Evolutionary conservation across 2,888 invertebrate species (phyloP).

Genomic region (Caenorhabditis angaria): DNA sequence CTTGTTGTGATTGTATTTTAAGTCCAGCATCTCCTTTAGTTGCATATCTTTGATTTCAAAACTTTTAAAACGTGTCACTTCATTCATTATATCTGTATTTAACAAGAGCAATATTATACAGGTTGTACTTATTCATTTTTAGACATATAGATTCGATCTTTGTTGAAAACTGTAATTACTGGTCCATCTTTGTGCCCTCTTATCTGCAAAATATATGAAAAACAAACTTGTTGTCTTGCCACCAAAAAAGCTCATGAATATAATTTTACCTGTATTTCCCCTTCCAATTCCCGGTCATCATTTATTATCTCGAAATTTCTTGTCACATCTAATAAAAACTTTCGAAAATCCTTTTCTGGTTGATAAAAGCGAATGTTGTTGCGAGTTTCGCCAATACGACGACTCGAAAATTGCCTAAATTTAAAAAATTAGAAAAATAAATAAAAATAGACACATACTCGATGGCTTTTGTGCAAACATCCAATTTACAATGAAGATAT

Average conservation of each 20-base stretch:
- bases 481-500: background rate
- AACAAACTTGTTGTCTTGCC: background rate
- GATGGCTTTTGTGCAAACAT: slow-evolving; percentile 12
- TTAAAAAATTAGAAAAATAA: background rate
- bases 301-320: slow-evolving; percentile 24
- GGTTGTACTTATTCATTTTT: slow-evolving; percentile 7
- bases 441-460: slow-evolving; percentile 11
- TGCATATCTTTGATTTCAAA: slow-evolving; percentile 33
- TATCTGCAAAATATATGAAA: slow-evolving; percentile 18
- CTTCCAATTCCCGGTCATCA: slow-evolving; percentile 36
- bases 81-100: background rate
- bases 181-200: slow-evolving; percentile 30
- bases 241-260: background rate
- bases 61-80: background rate
- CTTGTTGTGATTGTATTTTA: slow-evolving; percentile 60
- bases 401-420: slow-evolving; percentile 20
- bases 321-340: slow-evolving; percentile 33
- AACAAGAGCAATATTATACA: slow-evolving; percentile 16
- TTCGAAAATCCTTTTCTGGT: slow-evolving; percentile 32
- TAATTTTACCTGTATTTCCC: slow-evolving; percentile 27
- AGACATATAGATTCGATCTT: slow-evolving; percentile 37
- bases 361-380: slow-evolving; percentile 19
- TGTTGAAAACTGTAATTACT: slow-evolving; percentile 36
- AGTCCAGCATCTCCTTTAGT: slow-evolving; percentile 55
- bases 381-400: slow-evolving; percentile 15